These are phyloP conservation scores for Orycteropus afer DNA, from an alignment of 2,113 vertebrate genomes.

Conservation along the genomic window DNA sequence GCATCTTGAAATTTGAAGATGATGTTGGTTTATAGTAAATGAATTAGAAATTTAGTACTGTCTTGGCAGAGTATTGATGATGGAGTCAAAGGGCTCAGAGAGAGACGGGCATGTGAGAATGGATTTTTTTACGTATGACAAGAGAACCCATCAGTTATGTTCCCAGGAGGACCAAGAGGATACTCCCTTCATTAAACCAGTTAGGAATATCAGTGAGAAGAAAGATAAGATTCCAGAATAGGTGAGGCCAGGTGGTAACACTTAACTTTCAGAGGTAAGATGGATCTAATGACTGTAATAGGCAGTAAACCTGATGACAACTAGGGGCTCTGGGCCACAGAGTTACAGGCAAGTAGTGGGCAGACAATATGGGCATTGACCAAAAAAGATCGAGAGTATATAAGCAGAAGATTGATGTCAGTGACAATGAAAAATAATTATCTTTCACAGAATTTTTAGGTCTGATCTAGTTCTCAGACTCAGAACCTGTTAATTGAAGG, in stretches of 20 bases:
- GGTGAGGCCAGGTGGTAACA: background rate
- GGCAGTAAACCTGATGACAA: background rate
- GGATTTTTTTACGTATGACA: background rate
- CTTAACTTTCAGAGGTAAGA: background rate
- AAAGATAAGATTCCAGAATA: background rate
- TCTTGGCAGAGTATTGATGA: background rate
- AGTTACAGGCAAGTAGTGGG: background rate
- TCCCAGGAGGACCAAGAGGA: background rate
- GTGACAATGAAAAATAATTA: background rate
- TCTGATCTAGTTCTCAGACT: background rate
- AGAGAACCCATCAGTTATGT: background rate
- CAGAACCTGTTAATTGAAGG: background rate
- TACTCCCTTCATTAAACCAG: background rate
- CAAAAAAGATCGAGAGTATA: background rate
- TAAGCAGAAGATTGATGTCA: background rate
- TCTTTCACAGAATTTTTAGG: background rate
- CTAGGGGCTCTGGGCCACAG: background rate
- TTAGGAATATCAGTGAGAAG: background rate
- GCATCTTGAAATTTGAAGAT: background rate
- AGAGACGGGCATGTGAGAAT: background rate
- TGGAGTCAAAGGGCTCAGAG: background rate
- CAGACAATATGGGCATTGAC: background rate
- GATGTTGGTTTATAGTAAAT: background rate
- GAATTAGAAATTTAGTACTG: background rate
- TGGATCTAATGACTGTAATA: background rate